phyloP scores from a whole-genome alignment of 1,140 invertebrate genomes.

The Anastrepha obliqua region DNA sequence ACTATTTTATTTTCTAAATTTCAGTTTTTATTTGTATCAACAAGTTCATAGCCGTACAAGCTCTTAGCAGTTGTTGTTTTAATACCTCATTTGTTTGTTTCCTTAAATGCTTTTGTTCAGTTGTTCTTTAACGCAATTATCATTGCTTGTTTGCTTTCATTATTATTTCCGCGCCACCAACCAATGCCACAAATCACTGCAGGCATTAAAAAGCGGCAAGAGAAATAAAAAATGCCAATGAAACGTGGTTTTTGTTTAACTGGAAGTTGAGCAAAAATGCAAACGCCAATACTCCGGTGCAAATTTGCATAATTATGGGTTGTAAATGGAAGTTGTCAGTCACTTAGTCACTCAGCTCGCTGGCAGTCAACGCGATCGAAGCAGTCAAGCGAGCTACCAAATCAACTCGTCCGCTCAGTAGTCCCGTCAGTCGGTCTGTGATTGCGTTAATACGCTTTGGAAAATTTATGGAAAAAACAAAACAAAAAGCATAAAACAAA shows the following conservation, averaged over 20 bases:
- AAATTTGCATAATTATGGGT: constrained; percentile 32
- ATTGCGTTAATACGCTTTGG: background rate
- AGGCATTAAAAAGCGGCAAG: background rate
- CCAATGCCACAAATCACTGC: background rate
- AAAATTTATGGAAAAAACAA: background rate
- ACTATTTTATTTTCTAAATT: too few relatives aligned
- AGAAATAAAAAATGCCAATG: background rate
- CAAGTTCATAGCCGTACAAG: too few relatives aligned
- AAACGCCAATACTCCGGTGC: background rate
- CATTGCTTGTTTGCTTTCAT: background rate
- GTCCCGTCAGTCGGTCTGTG: background rate
- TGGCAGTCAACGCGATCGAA: background rate
- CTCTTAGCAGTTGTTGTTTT: too few relatives aligned
- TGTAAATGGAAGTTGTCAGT: constrained; percentile 23
- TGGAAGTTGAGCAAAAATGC: background rate
- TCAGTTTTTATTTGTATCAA: too few relatives aligned
- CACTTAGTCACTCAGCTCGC: background rate
- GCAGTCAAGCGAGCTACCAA: background rate
- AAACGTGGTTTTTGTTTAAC: background rate
- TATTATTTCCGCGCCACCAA: background rate
- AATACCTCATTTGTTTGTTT: background rate
- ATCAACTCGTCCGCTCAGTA: background rate
- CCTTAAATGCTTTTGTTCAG: background rate
- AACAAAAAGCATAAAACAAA: background rate
- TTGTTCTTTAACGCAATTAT: background rate